These are phyloP conservation scores for Podarcis muralis DNA, from an alignment of 2,113 vertebrate species.

Conservation along the genomic window DNA sequence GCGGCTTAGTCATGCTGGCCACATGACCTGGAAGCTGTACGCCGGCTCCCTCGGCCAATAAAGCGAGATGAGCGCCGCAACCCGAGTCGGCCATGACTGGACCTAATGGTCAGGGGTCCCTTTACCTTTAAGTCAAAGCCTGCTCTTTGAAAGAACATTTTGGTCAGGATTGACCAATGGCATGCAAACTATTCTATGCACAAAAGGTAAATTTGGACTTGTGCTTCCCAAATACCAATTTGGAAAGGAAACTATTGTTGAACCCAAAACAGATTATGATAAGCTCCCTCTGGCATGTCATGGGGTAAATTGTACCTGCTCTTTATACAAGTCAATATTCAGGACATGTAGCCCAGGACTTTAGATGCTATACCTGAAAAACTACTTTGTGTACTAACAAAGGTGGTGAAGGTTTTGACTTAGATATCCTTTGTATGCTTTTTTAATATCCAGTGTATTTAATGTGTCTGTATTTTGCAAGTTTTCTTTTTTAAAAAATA, in stretches of 20 bases:
- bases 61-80: too few species aligned
- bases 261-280: neutral
- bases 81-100: too few species aligned
- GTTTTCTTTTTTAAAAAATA: constrained; percentile 5
- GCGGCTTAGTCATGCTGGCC: too few species aligned
- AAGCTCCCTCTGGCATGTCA: neutral
- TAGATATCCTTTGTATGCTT: neutral
- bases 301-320: neutral
- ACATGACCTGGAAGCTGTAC: too few species aligned
- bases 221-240: neutral
- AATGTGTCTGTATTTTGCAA: constrained; percentile 22
- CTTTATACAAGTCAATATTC: neutral
- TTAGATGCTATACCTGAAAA: neutral
- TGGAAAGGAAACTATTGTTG: neutral
- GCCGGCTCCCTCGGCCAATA: too few species aligned
- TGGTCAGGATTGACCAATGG: neutral
- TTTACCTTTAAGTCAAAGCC: neutral
- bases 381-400: neutral
- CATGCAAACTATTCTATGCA: neutral
- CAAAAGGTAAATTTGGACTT: neutral
- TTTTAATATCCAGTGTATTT: neutral
- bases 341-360: neutral
- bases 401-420: neutral
- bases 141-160: neutral
- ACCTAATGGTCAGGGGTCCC: too few species aligned